These are phyloP conservation scores for Apoda limacodes DNA, from an alignment of 2,888 invertebrate genomes.

Conservation along the genomic window DNA sequence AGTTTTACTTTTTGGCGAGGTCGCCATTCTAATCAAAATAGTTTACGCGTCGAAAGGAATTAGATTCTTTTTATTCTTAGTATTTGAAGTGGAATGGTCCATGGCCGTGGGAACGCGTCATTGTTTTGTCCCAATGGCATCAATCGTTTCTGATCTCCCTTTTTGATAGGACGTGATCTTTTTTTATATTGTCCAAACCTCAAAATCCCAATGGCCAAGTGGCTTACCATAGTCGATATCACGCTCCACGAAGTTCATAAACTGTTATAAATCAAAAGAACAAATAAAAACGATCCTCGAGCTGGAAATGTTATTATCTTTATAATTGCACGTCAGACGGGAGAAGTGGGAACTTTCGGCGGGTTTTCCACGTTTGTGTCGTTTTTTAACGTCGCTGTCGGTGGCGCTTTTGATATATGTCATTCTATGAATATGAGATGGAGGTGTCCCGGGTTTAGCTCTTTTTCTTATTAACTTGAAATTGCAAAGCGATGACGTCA, in stretches of 20 bases:
- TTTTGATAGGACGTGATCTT: conserved; percentile 18
- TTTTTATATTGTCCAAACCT: conserved; percentile 16
- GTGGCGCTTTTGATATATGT: conserved; percentile 56
- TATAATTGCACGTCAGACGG: conserved; percentile 68
- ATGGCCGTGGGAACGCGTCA: conserved; percentile 42
- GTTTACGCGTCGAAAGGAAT: conserved; percentile 52
- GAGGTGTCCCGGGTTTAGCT: conserved; percentile 46
- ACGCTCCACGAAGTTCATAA: too few species aligned
- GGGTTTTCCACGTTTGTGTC: conserved; percentile 33
- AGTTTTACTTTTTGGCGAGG: conserved; percentile 48
- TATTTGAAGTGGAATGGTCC: too few species aligned
- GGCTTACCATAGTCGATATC: too few species aligned
- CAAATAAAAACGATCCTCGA: conserved; percentile 61
- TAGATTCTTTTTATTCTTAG: conserved; percentile 32
- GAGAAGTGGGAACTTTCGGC: conserved; percentile 37
- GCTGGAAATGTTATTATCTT: conserved; percentile 69
- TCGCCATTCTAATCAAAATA: conserved; percentile 69
- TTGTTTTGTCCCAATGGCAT: conserved; percentile 32
- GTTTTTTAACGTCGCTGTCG: conserved; percentile 37
- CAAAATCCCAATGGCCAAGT: conserved; percentile 21
- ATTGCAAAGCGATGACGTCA: conserved; percentile 47
- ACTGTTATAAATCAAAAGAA: conserved; percentile 61
- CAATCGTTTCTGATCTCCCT: conserved; percentile 25
- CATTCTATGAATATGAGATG: conserved; percentile 66
- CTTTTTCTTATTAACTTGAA: conserved; percentile 58